phyloP scores from a whole-genome alignment of 1,140 invertebrate species.

The Drosophila tsacasi region DNA sequence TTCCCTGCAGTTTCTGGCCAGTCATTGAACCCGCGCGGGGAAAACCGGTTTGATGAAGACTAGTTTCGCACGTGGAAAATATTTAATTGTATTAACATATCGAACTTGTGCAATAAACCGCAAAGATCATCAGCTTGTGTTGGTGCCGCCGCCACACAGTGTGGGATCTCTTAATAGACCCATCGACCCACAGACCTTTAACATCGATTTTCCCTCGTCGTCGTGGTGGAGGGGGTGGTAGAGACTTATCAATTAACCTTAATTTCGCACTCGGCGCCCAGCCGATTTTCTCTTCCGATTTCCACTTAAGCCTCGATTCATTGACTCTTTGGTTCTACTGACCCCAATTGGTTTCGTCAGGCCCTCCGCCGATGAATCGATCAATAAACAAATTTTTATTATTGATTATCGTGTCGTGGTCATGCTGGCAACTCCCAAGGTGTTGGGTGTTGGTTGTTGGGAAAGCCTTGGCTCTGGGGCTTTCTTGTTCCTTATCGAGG shows the following conservation, averaged over 20 bases:
- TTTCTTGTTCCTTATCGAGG: slow-evolving; percentile 38
- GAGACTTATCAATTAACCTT: slow-evolving; percentile 64
- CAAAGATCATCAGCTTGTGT: slow-evolving; percentile 12
- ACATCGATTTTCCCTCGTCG: slow-evolving; percentile 18
- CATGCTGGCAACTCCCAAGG: slow-evolving; percentile 29
- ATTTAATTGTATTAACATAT: slow-evolving; percentile 27
- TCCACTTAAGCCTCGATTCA: slow-evolving; percentile 38
- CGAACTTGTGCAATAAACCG: slow-evolving; percentile 21
- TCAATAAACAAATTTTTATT: slow-evolving; percentile 65
- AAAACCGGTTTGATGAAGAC: slow-evolving; percentile 37
- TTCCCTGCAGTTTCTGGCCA: slow-evolving; percentile 17
- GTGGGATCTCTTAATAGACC: slow-evolving; percentile 27
- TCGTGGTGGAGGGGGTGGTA: not conserved
- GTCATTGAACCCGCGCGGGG: slow-evolving; percentile 30
- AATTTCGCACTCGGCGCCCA: slow-evolving; percentile 64
- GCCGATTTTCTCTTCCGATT: slow-evolving; percentile 30
- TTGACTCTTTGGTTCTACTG: slow-evolving; percentile 23
- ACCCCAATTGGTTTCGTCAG: slow-evolving; percentile 54
- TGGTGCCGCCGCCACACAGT: not conserved
- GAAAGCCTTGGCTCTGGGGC: slow-evolving; percentile 27
- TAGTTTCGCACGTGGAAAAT: slow-evolving; percentile 35
- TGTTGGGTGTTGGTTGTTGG: slow-evolving; percentile 31
- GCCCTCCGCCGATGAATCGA: slow-evolving; percentile 27
- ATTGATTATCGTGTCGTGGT: slow-evolving; percentile 59
- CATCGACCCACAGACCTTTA: slow-evolving; percentile 28